Percentiles rank a stretch among this genome's conserved stretches.
These are phyloP conservation scores for Sminthopsis crassicaudata DNA, from an alignment of 2,113 vertebrate species.

Conservation along the genomic window DNA sequence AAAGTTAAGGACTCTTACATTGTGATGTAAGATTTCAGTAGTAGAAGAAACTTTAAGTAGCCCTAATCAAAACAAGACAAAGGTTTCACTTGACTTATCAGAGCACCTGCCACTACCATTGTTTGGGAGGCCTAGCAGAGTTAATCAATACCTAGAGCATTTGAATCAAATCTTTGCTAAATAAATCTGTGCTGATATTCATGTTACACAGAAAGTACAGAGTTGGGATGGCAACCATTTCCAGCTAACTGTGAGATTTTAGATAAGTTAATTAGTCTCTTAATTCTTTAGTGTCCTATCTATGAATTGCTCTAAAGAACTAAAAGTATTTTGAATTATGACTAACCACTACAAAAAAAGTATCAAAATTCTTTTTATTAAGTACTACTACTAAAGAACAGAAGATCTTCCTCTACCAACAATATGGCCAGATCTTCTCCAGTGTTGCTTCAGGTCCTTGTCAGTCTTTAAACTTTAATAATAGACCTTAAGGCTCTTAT, in stretches of 20 bases:
- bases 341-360: conserved; percentile 24
- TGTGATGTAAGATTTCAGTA: conserved; percentile 53
- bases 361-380: conserved; percentile 43
- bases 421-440: not conserved
- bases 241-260: conserved; percentile 20
- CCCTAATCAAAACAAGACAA: conserved; percentile 71
- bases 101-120: conserved; percentile 58
- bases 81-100: conserved; percentile 76
- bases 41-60: conserved; percentile 48
- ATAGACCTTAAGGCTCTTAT: not conserved
- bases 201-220: conserved; percentile 31
- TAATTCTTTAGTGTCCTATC: not conserved
- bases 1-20: conserved; percentile 41
- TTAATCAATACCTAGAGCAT: conserved; percentile 71
- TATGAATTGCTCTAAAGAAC: conserved; percentile 26
- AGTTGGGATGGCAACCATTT: not conserved
- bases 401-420: not conserved
- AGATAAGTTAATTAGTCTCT: conserved; percentile 28
- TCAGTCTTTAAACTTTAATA: not conserved
- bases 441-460: not conserved
- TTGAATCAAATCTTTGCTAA: conserved; percentile 66
- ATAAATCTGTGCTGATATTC: conserved; percentile 58
- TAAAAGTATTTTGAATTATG: conserved; percentile 32
- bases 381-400: not conserved
- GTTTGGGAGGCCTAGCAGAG: conserved; percentile 47